Conservation (phyloP, 2,888 invertebrate genomes). For the Agrochola circellaris region DNA sequence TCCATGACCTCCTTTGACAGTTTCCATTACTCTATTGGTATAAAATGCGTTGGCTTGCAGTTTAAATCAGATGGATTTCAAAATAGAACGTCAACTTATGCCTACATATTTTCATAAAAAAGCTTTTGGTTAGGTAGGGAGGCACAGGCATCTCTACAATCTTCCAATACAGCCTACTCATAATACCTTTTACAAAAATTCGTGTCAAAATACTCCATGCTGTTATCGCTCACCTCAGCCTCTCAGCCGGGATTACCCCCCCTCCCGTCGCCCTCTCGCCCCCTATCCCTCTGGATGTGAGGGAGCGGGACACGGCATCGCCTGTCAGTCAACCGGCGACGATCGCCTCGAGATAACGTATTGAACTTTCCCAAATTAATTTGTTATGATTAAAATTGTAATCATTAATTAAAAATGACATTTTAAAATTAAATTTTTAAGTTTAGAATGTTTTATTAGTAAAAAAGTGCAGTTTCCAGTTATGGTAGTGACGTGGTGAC, state of each 20-base stretch:
- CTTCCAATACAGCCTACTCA: conserved; percentile 28
- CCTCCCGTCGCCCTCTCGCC: conserved; percentile 71
- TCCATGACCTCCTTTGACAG: conserved; percentile 15
- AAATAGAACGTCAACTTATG: neutral
- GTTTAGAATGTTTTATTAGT: conserved; percentile 32
- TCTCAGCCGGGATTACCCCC: conserved; percentile 74
- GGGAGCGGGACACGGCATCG: conserved; percentile 74
- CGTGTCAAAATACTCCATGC: conserved; percentile 59
- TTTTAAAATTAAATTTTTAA: conserved; percentile 24
- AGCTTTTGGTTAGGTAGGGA: neutral
- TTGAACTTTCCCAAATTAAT: conserved; percentile 52
- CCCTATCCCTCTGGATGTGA: conserved; percentile 80
- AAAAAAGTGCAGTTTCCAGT: conserved; percentile 43
- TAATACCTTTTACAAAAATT: conserved; percentile 53
- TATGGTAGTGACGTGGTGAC: conserved; percentile 56
- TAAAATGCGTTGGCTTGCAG: neutral
- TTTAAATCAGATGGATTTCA: neutral
- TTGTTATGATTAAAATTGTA: conserved; percentile 40
- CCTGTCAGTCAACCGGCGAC: conserved; percentile 80
- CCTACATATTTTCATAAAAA: neutral
- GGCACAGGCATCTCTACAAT: conserved; percentile 18
- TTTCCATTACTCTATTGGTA: neutral
- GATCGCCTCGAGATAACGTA: conserved; percentile 77
- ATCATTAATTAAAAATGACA: conserved; percentile 52
- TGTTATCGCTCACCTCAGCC: conserved; percentile 72